Evolutionary conservation across 2,113 vertebrate species (phyloP), one percentile per base, ranked within the genome.

Genomic region (Rhinoptilus africanus): DNA sequence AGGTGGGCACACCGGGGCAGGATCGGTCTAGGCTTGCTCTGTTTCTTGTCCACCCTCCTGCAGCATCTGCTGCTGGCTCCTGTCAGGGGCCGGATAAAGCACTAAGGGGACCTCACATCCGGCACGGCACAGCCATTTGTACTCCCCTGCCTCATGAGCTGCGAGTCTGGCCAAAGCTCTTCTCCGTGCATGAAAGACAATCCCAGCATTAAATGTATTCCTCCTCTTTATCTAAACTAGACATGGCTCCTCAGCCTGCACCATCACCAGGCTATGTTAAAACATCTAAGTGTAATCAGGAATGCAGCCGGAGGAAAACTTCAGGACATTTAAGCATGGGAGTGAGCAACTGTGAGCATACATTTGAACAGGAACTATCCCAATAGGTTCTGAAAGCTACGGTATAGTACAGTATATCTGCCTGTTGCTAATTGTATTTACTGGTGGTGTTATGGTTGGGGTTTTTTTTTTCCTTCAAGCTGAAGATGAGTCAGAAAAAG

Each of bases 351-450:
- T 62, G 75, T 5, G 11, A 88, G 85, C 66, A 26, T 66, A 51
- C 66, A 67, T 56, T 72, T 96, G 95, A 91, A 96, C 48, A 85
- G 85, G 59, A 90, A 64, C 72, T 92, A 79, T 60, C 81, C 75
- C 47, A 86, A 35, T 48, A 51, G 89, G 86, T 81, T 97, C 76
- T 41, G 35, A 94, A 81, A 96, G 80, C 85, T 67, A 74, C 32
- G 7, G n/a, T n/a, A n/a, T n/a, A n/a, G n/a, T 79, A 75, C 84
- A 90, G 92, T 63, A 37, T 81, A 92, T 96, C 94, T 98, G 96
- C 91, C 85, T 96, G 96, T 93, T 97, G 91, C 95, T 97, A 97
- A 98, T 97, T 97, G 97, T 96, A 97, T 97, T 97, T 97, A 97
- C 94, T 97, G 51, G 80, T 87, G 76, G 59, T 71, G 53, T 53